Conservation (phyloP, 2,888 invertebrate genomes). For the Hirtodrosophila alboralis region DNA sequence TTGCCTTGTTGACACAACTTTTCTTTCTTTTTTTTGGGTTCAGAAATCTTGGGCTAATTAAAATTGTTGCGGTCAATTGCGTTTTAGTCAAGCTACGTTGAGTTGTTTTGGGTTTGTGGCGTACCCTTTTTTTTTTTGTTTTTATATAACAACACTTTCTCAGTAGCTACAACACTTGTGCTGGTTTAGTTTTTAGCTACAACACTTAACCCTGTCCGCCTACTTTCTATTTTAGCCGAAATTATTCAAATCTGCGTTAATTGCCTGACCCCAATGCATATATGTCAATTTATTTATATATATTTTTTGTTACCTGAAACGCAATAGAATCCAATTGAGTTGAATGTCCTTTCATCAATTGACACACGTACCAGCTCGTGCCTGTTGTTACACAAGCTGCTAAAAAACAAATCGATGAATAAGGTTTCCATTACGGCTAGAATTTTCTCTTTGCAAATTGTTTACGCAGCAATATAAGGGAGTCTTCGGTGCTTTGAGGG, state of each 20-base stretch:
- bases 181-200: constrained; percentile 39
- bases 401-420: constrained; percentile 61
- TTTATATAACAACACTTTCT: constrained; percentile 46
- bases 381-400: constrained; percentile 19
- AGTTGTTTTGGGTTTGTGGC: constrained; percentile 13
- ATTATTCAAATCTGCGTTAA: constrained; percentile 17
- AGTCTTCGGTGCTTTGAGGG: background rate
- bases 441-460: constrained; percentile 45
- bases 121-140: constrained; percentile 25
- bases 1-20: constrained; percentile 39
- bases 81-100: constrained; percentile 43
- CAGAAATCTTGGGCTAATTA: constrained; percentile 49
- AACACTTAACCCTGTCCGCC: constrained; percentile 11
- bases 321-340: constrained; percentile 35
- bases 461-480: constrained; percentile 24
- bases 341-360: constrained; percentile 62
- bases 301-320: constrained; percentile 23
- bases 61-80: constrained; percentile 61
- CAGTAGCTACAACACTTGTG: constrained; percentile 39
- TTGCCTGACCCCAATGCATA: constrained; percentile 14
- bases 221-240: constrained; percentile 36
- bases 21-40: constrained; percentile 17
- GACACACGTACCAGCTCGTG: constrained; percentile 15
- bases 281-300: too few species aligned
- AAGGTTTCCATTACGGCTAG: constrained; percentile 56